Evolutionary conservation across 1,140 invertebrate genomes (phyloP), one percentile per base, ranked within the genome.

Genomic region (Drosophila sproati): DNA sequence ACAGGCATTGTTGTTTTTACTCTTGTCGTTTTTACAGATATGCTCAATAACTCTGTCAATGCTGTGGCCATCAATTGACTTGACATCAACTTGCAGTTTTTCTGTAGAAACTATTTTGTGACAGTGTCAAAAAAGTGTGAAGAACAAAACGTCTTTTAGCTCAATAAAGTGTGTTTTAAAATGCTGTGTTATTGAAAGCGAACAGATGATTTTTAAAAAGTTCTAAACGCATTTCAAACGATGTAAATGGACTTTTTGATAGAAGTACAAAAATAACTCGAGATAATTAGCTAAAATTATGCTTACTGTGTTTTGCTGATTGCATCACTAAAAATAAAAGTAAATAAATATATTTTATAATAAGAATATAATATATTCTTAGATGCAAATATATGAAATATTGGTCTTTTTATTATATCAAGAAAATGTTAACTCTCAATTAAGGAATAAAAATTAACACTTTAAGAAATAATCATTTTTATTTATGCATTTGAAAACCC

Each of bases 1-100:
- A 87, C 85, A 83, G 31, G 72, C 76, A 61, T 79, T 72, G 78
- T 73, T 80, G 50, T 50, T 63, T 35, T 48, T 61, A 31, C 2
- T 59, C 7, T n/a, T 64, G 45, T 47, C 12, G 45, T 8, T 55
- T 39, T 31, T 57, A 47, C 60, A 55, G 68, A 64, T 75, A 75
- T 47, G 73, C 68, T 54, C 68, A 71, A 75, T 75, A 75, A 71
- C 54, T 71, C 67, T 75, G 73, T 75, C 68, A 74, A 70, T 70
- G 67, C 52, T 59, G 67, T 34, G 12, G 59, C 67, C 20, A 68
- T 70, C 67, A 75, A 71, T 56, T 64, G 54, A 59, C 45, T 61
- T 75, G 68, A 63, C 73, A 75, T 63, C 32, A 63, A 59, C 45
- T 51, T 51, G n/a, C 43, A 32, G 0, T 37, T 74, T 51, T 74